Evolutionary conservation across 1,140 invertebrate species (phyloP).

Genomic region (Ceratitis capitata): DNA sequence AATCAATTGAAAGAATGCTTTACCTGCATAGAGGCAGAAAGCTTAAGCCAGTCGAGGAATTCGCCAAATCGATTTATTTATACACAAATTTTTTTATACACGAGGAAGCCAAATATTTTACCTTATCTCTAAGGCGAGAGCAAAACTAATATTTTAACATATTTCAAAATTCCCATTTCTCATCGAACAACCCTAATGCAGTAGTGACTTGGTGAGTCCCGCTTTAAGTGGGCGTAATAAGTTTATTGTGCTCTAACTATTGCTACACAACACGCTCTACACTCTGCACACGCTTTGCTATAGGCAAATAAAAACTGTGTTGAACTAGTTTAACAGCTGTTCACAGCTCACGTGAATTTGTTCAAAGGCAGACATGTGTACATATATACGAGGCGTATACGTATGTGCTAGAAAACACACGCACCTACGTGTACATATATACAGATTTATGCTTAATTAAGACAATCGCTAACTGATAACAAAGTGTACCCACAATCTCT

Average conservation of each 20-base stretch:
- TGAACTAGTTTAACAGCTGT: not conserved
- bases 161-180: not conserved
- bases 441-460: not conserved
- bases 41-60: too few species aligned
- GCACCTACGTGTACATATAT: not conserved
- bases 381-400: too few species aligned
- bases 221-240: not conserved
- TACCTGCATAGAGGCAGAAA: too few species aligned
- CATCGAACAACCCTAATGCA: not conserved
- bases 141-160: too few species aligned
- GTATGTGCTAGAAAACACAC: too few species aligned
- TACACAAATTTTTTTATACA: too few species aligned
- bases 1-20: too few species aligned
- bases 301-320: not conserved
- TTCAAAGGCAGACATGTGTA: not conserved
- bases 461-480: not conserved
- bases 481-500: not conserved
- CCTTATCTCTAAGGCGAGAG: too few species aligned
- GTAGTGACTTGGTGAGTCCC: too few species aligned
- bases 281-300: not conserved
- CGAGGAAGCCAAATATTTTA: too few species aligned
- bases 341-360: conserved; percentile 6
- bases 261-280: not conserved
- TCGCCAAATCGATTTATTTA: too few species aligned
- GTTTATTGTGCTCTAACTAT: not conserved